phyloP scores from a whole-genome alignment of 2,113 vertebrate genomes.

The Chitala chitala region DNA sequence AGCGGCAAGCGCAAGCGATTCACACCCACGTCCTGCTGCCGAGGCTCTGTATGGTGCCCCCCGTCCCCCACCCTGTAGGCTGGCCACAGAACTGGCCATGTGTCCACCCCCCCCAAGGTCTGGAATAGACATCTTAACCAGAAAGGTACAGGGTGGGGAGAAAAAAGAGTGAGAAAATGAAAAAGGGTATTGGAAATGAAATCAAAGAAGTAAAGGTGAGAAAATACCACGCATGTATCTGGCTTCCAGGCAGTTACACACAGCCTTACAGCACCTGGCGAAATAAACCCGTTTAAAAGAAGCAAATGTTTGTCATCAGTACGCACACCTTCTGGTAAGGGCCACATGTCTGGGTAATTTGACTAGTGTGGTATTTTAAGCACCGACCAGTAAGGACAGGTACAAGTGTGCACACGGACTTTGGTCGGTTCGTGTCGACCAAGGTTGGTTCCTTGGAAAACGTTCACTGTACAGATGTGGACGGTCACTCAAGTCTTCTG shows the following conservation, averaged over 20 bases:
- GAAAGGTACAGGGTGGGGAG: neutral
- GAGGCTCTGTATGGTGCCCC: neutral
- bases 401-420: neutral
- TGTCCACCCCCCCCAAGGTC: too few relatives aligned
- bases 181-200: neutral
- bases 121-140: neutral
- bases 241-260: neutral
- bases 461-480: neutral
- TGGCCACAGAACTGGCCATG: too few relatives aligned
- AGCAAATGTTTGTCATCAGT: neutral
- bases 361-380: too few relatives aligned
- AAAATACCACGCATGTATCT: neutral
- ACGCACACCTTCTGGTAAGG: neutral
- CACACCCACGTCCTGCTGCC: neutral
- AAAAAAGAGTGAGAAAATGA: neutral
- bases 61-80: too few relatives aligned
- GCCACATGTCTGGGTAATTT: too few relatives aligned
- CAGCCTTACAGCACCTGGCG: neutral
- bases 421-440: neutral
- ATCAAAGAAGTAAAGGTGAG: neutral
- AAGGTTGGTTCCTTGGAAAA: neutral
- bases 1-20: constrained; percentile 16
- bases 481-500: constrained; percentile 27
- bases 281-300: neutral
- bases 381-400: neutral